These are phyloP conservation scores for Percopsis transmontana DNA, from an alignment of 2,113 vertebrate species.

Conservation along the genomic window DNA sequence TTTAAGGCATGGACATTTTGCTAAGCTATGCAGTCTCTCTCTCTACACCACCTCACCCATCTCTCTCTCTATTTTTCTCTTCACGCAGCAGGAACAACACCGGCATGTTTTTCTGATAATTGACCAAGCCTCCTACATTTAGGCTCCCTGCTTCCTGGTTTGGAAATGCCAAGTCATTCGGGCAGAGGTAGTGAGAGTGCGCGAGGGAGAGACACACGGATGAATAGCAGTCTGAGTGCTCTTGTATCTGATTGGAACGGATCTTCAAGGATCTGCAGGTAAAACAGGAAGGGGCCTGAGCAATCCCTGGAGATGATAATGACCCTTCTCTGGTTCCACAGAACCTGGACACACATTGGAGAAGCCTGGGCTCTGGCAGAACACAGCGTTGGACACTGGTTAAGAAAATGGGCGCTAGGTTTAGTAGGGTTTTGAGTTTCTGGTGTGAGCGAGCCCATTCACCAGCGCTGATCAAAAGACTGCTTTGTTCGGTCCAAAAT, in stretches of 20 bases:
- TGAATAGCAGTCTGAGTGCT: slow-evolving; percentile 36
- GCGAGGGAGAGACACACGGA: neutral
- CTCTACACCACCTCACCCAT: neutral
- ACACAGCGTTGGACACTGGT: slow-evolving; percentile 53
- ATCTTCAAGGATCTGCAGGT: slow-evolving; percentile 26
- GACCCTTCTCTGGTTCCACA: slow-evolving; percentile 10
- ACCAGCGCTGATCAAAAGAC: slow-evolving; percentile 65
- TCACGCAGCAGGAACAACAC: neutral
- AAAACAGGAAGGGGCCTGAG: slow-evolving; percentile 25
- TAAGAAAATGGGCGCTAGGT: slow-evolving; percentile 42
- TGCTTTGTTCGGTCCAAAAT: slow-evolving; percentile 62
- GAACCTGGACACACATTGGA: slow-evolving; percentile 7
- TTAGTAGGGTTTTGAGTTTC: slow-evolving; percentile 62
- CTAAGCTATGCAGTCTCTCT: neutral
- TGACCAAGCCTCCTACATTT: slow-evolving; percentile 25
- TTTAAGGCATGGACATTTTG: slow-evolving; percentile 6
- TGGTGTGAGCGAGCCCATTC: slow-evolving; percentile 65
- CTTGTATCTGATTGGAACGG: slow-evolving; percentile 61
- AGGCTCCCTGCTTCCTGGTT: slow-evolving; percentile 15
- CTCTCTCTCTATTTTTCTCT: neutral
- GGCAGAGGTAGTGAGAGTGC: neutral
- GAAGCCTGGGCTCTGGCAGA: slow-evolving; percentile 34
- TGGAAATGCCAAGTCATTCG: slow-evolving; percentile 32
- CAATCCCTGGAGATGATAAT: slow-evolving; percentile 49
- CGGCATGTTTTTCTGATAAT: slow-evolving; percentile 2